Percentiles rank a stretch among this genome's conserved stretches.
Evolutionary conservation across 1,140 invertebrate species (phyloP).

Genomic region (Homalodisca vitripennis): DNA sequence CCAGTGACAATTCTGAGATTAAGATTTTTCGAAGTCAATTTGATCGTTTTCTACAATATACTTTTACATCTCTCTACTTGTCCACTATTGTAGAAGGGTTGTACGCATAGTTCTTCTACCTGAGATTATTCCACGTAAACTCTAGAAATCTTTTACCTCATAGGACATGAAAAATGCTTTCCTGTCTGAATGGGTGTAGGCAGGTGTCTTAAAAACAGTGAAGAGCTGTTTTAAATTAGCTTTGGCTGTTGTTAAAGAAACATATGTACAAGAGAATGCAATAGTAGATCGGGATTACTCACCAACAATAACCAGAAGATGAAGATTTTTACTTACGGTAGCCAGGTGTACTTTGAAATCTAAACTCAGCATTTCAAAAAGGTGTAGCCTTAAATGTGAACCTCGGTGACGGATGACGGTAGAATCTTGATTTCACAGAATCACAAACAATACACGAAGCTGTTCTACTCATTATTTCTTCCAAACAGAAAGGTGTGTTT

Average conservation of each 20-base stretch:
- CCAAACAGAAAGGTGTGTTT: conserved; percentile 27
- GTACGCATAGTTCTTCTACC: neutral
- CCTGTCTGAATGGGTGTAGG: neutral
- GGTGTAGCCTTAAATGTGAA: conserved; percentile 39
- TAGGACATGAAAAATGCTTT: neutral
- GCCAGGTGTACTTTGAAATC: conserved; percentile 45
- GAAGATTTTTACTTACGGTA: conserved; percentile 39
- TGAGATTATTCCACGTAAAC: neutral
- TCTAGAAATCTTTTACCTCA: neutral
- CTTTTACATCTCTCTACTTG: neutral
- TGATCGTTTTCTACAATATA: neutral
- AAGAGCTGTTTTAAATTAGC: neutral
- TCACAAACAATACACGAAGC: neutral
- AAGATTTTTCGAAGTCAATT: neutral
- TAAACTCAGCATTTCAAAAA: conserved; percentile 40
- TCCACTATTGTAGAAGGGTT: too few species aligned
- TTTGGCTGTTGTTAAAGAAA: conserved; percentile 37
- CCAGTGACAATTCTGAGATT: neutral
- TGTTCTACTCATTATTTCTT: neutral
- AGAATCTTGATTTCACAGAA: conserved; percentile 37
- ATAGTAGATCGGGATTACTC: conserved; percentile 46
- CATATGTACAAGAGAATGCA: conserved; percentile 36
- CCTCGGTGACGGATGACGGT: conserved; percentile 10
- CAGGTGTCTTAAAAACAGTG: neutral
- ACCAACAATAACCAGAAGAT: conserved; percentile 42